These are phyloP conservation scores for Pachliopta kotzebuea DNA, from an alignment of 2,888 invertebrate genomes.

Conservation along the genomic window DNA sequence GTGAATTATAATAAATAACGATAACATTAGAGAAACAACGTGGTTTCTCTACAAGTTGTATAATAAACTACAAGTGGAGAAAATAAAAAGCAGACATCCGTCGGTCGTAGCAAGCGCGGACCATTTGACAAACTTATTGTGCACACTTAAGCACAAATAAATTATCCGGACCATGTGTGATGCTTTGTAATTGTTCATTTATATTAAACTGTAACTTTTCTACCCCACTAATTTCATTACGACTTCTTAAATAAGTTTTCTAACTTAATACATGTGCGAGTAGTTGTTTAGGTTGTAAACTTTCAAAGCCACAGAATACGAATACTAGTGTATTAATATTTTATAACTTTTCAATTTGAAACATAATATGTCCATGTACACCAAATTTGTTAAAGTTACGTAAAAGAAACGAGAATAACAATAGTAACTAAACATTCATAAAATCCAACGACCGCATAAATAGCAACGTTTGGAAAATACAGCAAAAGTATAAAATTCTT, in stretches of 20 bases:
- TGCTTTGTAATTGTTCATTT: slow-evolving; percentile 44
- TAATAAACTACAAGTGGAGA: slow-evolving; percentile 60
- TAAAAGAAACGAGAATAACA: too few relatives aligned
- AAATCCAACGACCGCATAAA: background rate
- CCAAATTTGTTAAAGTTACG: too few relatives aligned
- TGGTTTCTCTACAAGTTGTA: slow-evolving; percentile 1
- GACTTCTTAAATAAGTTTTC: too few relatives aligned
- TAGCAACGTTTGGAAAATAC: background rate
- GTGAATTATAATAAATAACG: too few relatives aligned
- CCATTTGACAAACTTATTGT: slow-evolving; percentile 79
- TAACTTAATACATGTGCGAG: too few relatives aligned
- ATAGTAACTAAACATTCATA: background rate
- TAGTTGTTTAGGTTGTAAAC: too few relatives aligned
- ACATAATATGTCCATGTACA: too few relatives aligned
- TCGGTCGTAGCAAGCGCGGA: slow-evolving; percentile 67
- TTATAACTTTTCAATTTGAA: too few relatives aligned
- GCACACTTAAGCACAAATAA: slow-evolving; percentile 78
- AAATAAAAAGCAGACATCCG: slow-evolving; percentile 74
- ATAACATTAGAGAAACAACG: background rate
- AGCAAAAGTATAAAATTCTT: background rate
- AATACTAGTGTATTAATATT: too few relatives aligned
- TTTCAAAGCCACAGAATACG: too few relatives aligned
- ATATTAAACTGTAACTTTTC: slow-evolving; percentile 41
- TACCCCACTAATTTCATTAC: background rate
- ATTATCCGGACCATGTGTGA: slow-evolving; percentile 68